These are phyloP conservation scores for Neopelma chrysocephalum DNA, from an alignment of 2,797 vertebrate genomes.

Conservation along the genomic window DNA sequence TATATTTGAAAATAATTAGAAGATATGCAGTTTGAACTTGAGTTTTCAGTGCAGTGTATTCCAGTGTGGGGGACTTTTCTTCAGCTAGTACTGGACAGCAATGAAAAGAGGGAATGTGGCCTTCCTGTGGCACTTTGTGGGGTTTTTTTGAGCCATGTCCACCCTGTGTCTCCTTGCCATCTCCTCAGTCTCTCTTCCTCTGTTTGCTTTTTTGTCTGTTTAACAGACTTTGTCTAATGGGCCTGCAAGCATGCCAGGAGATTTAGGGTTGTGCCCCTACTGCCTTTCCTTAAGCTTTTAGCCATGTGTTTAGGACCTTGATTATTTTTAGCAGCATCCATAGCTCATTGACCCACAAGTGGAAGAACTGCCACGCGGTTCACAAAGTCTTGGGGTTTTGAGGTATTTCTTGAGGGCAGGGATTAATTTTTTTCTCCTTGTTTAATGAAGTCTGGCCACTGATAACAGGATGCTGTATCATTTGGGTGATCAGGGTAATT, in stretches of 20 bases:
- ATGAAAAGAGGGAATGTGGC: background rate
- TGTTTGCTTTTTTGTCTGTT: background rate
- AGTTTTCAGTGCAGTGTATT: background rate
- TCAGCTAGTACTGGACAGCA: background rate
- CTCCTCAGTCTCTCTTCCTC: background rate
- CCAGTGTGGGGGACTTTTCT: background rate
- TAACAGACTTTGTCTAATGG: background rate
- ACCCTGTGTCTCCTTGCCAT: background rate
- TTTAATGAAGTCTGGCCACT: background rate
- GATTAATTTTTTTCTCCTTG: background rate
- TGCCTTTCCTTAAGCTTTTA: background rate
- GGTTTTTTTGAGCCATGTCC: fast-evolving
- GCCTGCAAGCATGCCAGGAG: background rate
- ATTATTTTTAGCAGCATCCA: background rate
- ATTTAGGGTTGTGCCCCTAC: background rate
- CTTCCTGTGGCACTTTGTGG: background rate
- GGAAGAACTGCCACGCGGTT: background rate
- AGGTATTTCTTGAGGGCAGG: background rate
- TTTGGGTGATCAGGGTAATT: background rate
- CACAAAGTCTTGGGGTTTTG: background rate
- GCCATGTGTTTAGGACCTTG: background rate
- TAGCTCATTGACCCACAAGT: background rate
- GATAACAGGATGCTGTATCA: background rate
- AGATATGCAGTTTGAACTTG: background rate
- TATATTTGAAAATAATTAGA: background rate